Evolutionary conservation across 2,888 invertebrate species (phyloP), one percentile per base, ranked within the genome.

Genomic region (Volucella inflata): DNA sequence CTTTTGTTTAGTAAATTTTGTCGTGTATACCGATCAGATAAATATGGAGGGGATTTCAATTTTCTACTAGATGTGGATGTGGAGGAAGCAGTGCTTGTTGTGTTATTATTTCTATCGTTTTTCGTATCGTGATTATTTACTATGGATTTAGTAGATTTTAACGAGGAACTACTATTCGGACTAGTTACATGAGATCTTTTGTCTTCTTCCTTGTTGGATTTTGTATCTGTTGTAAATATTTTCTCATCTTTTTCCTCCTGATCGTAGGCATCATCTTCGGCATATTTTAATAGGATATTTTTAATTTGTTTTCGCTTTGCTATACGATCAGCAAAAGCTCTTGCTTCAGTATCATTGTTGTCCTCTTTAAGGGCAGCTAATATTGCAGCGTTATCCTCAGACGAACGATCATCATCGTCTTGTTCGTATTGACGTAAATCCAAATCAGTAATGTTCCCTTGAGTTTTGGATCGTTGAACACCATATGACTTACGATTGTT

Each of bases 271-370:
- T 96, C 96, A 87, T 96, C 93, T 57, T 96, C 96, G 40, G 96
- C 95, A 91, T 97, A 97, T 91, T 97, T 97, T 93, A 95, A 94
- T 83, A 97, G 96, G 79, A 97, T 93, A 90, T 97, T 97, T 90
- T 96, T 96, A 11, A 97, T 94, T 89, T 96, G 97, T 89, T 97
- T 97, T 46, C 97, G 94, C 88, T 95, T 95, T 10, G 95, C 95
- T 90, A 96, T 96, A 55, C 97, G 93, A 88, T 97, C 97, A 87
- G 94, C 94, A 60, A 93, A 83, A 93, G 90, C 92, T 76, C 90
- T 90, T 91, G 93, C 90, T 93, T 92, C 87, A 88, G 93, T 48
- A 30, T 89, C 91, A 87, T 92, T 92, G 76, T 93, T 93, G 88
- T 92, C 93, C 85, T 91, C 91, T 68, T 91, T 91, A 71, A 92